A percentile compares a stretch with the other conserved stretches of the same genome.
phyloP scores from a whole-genome alignment of 2,113 vertebrate genomes.

The Odobenus rosmarus region DNA sequence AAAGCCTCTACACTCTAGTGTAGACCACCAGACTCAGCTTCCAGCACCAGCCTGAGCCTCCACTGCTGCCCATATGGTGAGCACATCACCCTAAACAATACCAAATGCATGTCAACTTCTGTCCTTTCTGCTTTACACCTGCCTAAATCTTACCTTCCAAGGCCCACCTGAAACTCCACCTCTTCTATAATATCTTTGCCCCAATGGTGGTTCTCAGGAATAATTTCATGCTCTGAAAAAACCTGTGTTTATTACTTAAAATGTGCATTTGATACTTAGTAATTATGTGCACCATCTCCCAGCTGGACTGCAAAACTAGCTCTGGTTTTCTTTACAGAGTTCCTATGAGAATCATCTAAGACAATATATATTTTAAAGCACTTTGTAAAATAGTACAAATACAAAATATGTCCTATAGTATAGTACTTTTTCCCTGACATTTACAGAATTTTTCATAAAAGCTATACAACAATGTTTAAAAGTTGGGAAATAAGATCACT shows the following conservation, averaged over 20 bases:
- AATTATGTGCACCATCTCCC: background rate
- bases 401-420: background rate
- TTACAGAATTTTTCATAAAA: constrained; percentile 36
- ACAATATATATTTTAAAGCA: background rate
- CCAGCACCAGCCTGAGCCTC: background rate
- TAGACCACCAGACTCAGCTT: background rate
- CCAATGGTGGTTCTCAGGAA: background rate
- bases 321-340: background rate
- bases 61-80: background rate
- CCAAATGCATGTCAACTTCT: background rate
- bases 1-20: background rate
- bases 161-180: background rate
- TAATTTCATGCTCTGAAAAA: background rate
- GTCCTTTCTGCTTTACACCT: background rate
- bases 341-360: background rate
- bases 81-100: background rate
- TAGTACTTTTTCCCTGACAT: background rate
- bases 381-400: background rate
- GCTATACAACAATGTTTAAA: background rate
- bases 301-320: background rate
- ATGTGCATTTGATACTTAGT: background rate
- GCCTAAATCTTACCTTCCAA: background rate
- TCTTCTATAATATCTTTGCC: background rate
- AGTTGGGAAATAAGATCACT: background rate
- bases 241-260: background rate